Conservation (phyloP, 2,888 invertebrate genomes). For the Harmothoe impar region DNA sequence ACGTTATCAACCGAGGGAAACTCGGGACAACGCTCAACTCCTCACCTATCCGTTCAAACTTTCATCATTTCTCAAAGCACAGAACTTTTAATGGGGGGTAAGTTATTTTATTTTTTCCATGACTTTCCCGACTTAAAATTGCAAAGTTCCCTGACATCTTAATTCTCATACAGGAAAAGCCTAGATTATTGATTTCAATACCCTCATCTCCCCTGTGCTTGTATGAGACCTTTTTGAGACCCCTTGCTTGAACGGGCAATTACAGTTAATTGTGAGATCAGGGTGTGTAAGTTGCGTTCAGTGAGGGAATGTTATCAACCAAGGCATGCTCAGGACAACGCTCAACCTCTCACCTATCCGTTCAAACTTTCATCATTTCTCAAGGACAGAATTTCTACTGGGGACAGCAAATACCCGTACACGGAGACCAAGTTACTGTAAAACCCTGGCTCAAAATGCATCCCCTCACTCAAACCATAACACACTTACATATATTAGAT, state of each 20-base stretch:
- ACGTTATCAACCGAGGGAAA: not conserved
- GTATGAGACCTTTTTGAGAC: no score
- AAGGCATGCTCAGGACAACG: not conserved
- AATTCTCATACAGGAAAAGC: no score
- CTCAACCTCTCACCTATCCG: conserved; percentile 58
- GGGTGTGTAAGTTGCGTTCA: conserved; percentile 31
- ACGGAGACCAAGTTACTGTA: not conserved
- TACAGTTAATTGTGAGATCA: conserved; percentile 24
- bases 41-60: conserved; percentile 44
- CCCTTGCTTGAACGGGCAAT: no score
- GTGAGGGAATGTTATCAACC: conserved; percentile 20
- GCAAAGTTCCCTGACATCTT: no score
- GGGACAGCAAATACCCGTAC: not conserved
- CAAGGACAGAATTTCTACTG: not conserved
- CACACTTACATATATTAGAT: no score
- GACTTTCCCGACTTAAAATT: no score
- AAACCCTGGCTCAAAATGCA: no score
- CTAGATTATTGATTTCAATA: no score
- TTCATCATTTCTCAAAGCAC: not conserved
- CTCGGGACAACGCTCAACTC: conserved; percentile 22
- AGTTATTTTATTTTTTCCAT: no score
- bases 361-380: conserved; percentile 43
- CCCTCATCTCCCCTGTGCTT: no score
- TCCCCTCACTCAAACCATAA: no score
- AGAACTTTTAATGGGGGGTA: no score